Conservation (phyloP, 2,797 vertebrate genomes). For the Lutra lutra region DNA sequence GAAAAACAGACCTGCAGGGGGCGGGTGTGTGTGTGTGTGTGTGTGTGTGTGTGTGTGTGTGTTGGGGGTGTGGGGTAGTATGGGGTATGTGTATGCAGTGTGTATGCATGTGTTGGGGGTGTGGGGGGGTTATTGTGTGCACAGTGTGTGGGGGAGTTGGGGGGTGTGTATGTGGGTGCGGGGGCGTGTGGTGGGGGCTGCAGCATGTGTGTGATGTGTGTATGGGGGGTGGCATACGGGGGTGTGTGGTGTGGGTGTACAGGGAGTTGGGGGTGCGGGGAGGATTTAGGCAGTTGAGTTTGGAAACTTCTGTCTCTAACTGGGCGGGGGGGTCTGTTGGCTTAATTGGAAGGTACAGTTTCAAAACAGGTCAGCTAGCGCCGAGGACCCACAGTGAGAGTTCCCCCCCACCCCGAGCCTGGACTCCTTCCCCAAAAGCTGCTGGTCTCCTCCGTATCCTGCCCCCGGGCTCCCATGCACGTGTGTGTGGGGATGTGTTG, state of each 20-base stretch:
- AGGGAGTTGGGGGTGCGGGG: not conserved
- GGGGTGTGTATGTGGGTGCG: no score
- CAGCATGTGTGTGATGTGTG: no score
- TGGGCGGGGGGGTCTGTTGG: not conserved
- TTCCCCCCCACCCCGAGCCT: not conserved
- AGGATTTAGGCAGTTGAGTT: not conserved
- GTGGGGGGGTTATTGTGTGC: no score
- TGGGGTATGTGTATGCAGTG: not conserved
- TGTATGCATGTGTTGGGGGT: no score
- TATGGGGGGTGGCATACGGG: not conserved
- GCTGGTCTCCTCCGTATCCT: not conserved
- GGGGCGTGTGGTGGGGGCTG: no score
- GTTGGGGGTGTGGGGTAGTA: no score
- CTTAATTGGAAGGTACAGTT: not conserved
- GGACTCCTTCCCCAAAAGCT: not conserved
- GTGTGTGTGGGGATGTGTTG: fast-evolving
- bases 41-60: not conserved
- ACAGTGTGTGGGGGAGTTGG: no score
- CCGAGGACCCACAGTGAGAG: not conserved
- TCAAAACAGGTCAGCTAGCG: not conserved
- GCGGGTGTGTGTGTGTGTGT: not conserved
- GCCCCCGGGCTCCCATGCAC: not conserved
- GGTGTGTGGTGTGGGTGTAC: not conserved
- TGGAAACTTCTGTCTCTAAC: not conserved
- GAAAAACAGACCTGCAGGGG: fast-evolving